Conservation (phyloP, 1,140 invertebrate genomes). For the Eumaeus atala region DNA sequence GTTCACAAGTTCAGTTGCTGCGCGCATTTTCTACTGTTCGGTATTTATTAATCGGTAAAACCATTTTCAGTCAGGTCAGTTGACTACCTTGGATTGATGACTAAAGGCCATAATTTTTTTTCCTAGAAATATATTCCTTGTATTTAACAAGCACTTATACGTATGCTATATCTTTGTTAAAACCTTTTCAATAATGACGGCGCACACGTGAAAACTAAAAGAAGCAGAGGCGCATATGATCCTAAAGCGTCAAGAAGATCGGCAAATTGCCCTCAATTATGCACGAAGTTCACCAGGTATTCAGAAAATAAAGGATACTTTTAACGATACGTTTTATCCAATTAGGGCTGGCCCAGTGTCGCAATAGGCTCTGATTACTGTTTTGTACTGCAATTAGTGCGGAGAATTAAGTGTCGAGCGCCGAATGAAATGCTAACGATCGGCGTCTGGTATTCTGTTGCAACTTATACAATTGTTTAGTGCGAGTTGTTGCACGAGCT, state of each 20-base stretch:
- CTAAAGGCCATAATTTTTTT: too few relatives aligned
- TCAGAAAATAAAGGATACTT: slow-evolving; percentile 10
- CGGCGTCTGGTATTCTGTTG: too few relatives aligned
- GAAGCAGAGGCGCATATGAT: slow-evolving; percentile 12
- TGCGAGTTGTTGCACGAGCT: too few relatives aligned
- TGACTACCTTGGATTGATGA: too few relatives aligned
- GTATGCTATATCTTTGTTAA: neutral
- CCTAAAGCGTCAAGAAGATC: slow-evolving; percentile 17
- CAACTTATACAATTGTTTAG: too few relatives aligned
- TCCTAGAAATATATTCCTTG: too few relatives aligned
- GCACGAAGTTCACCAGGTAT: slow-evolving; percentile 1
- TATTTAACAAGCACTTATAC: too few relatives aligned
- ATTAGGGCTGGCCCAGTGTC: slow-evolving; percentile 5
- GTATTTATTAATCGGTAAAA: too few relatives aligned
- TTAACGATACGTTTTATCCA: slow-evolving; percentile 7
- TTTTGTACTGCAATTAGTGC: slow-evolving; percentile 4
- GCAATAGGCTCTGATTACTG: slow-evolving; percentile 4
- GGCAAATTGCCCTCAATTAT: slow-evolving; percentile 19
- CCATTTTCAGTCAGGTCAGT: too few relatives aligned
- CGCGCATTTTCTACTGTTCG: too few relatives aligned
- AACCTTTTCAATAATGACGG: slow-evolving; percentile 4
- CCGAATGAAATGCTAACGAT: too few relatives aligned
- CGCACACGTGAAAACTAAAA: slow-evolving; percentile 9
- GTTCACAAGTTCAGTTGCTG: too few relatives aligned
- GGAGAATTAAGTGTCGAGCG: slow-evolving; percentile 12